Evolutionary conservation across 2,797 vertebrate species (phyloP).

Genomic region (Bradypus variegatus): DNA sequence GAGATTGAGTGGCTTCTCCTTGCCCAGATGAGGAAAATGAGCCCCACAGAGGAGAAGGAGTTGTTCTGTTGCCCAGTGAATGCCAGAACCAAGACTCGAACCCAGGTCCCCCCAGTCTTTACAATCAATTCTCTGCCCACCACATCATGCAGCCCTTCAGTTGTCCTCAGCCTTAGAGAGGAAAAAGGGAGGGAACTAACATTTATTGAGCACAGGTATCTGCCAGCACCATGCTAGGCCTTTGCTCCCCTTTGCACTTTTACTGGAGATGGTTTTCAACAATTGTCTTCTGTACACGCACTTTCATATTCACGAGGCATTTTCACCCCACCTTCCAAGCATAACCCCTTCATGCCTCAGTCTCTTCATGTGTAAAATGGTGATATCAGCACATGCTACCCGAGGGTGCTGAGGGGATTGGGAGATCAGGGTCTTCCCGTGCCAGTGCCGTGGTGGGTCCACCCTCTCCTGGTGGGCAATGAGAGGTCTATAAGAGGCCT

Average conservation of each 20-base stretch:
- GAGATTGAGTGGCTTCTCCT: neutral
- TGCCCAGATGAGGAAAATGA: neutral
- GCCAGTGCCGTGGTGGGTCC: neutral
- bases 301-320: neutral
- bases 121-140: neutral
- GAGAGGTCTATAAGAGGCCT: neutral
- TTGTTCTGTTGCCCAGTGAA: too few species aligned
- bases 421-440: too few species aligned
- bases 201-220: fast-evolving
- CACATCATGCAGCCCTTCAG: neutral
- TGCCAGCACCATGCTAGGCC: neutral
- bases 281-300: neutral
- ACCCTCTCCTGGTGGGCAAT: neutral
- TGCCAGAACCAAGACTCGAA: neutral
- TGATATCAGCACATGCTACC: fast-evolving
- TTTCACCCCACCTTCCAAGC: neutral
- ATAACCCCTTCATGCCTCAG: neutral
- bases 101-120: neutral
- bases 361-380: neutral
- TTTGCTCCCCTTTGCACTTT: neutral
- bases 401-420: neutral
- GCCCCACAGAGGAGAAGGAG: neutral
- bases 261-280: neutral
- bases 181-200: too few species aligned
- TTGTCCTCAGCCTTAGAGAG: neutral